Evolutionary conservation across 1,140 invertebrate genomes (phyloP).

Genomic region (Spodoptera litura): DNA sequence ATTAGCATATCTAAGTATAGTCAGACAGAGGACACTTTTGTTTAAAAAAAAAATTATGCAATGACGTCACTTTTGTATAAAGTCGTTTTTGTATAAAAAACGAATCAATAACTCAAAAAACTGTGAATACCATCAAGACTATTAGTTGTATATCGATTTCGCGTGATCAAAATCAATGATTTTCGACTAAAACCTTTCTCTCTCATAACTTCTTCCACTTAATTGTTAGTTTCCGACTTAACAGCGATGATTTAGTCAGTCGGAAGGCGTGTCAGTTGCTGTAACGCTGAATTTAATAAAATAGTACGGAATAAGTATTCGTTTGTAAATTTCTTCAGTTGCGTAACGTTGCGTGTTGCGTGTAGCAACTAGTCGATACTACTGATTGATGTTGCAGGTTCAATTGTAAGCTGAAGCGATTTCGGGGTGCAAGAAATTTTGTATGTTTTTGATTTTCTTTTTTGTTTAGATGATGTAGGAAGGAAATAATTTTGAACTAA

Average conservation of each 20-base stretch:
- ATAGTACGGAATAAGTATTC: slow-evolving; percentile 20
- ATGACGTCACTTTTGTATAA: too few relatives aligned
- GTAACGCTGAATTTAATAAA: slow-evolving; percentile 14
- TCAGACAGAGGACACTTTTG: too few relatives aligned
- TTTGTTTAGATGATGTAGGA: neutral
- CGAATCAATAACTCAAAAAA: too few relatives aligned
- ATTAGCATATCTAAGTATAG: too few relatives aligned
- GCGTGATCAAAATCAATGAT: too few relatives aligned
- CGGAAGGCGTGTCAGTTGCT: slow-evolving; percentile 1
- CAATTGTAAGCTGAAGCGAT: neutral
- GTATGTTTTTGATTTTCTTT: neutral
- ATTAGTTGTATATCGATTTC: too few relatives aligned
- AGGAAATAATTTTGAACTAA: too few relatives aligned
- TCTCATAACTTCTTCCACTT: too few relatives aligned
- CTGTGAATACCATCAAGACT: too few relatives aligned
- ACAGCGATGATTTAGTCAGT: neutral
- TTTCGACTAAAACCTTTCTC: too few relatives aligned
- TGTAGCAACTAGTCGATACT: slow-evolving; percentile 18
- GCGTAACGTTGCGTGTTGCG: slow-evolving; percentile 31
- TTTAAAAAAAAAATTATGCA: too few relatives aligned
- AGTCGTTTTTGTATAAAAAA: too few relatives aligned
- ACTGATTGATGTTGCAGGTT: slow-evolving; percentile 15
- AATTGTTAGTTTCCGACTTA: neutral
- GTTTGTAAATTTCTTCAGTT: slow-evolving; percentile 16
- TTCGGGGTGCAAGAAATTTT: neutral